phyloP scores from a whole-genome alignment of 2,888 invertebrate species.

The Chrysodeixis includens region DNA sequence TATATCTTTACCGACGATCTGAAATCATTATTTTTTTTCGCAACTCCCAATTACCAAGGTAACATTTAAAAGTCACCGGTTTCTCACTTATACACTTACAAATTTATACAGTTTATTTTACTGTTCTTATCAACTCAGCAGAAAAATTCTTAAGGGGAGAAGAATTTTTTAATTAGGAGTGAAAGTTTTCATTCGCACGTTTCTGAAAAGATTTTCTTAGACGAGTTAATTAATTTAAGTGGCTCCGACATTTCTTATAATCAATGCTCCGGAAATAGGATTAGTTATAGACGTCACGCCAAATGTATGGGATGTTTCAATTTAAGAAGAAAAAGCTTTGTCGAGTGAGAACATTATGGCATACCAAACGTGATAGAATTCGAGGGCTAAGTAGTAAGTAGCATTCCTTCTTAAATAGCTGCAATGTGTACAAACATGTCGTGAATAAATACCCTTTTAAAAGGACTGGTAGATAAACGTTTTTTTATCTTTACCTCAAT shows the following conservation, averaged over 20 bases:
- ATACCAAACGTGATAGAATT: slow-evolving; percentile 51
- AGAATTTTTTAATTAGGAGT: slow-evolving; percentile 19
- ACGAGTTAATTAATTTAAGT: slow-evolving; percentile 33
- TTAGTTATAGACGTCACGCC: slow-evolving; percentile 36
- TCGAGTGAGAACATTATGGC: slow-evolving; percentile 14
- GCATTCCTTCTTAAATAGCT: not conserved
- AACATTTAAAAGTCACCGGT: slow-evolving; percentile 4
- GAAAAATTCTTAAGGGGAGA: slow-evolving; percentile 5
- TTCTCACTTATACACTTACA: not conserved
- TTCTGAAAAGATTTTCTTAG: slow-evolving; percentile 26
- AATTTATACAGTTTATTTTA: not conserved
- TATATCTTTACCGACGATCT: not conserved
- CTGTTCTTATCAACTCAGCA: not conserved
- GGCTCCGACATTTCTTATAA: slow-evolving; percentile 28
- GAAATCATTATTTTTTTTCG: slow-evolving; percentile 4
- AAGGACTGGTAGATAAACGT: not conserved
- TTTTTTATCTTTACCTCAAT: too few relatives aligned
- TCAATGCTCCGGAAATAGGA: slow-evolving; percentile 30
- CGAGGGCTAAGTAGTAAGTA: slow-evolving; percentile 6
- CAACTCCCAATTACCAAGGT: slow-evolving; percentile 1
- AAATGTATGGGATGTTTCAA: slow-evolving; percentile 35
- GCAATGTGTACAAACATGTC: slow-evolving; percentile 1
- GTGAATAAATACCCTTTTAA: not conserved
- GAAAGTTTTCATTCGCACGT: slow-evolving; percentile 8
- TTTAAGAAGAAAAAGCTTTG: slow-evolving; percentile 39